Evolutionary conservation across 1,140 invertebrate species (phyloP).

Genomic region (Calliopsis andreniformis): DNA sequence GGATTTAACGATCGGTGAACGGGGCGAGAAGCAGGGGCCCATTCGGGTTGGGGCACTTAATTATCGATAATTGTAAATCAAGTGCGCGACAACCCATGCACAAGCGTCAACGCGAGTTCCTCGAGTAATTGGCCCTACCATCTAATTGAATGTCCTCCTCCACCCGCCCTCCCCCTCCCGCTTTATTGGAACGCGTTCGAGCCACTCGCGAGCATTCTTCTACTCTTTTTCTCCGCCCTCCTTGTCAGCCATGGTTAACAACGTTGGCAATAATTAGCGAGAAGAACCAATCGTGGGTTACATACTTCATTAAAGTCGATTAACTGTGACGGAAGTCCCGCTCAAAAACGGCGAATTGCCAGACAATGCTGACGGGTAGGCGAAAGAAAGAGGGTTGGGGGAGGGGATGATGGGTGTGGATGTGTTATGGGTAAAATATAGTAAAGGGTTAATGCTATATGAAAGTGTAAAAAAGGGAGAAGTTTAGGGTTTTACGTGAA

Average conservation of each 20-base stretch:
- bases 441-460: too few relatives aligned
- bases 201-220: background rate
- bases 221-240: background rate
- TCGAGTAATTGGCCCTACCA: conserved; percentile 51
- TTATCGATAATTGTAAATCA: conserved; percentile 67
- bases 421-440: conserved; percentile 6
- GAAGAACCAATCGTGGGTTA: conserved; percentile 8
- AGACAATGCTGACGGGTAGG: background rate
- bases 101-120: conserved; percentile 43
- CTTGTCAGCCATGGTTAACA: conserved; percentile 25
- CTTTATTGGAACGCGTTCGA: conserved; percentile 35
- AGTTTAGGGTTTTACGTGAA: too few relatives aligned
- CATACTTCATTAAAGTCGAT: conserved; percentile 38
- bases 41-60: conserved; percentile 47
- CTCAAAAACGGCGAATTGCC: background rate
- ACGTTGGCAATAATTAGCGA: conserved; percentile 59
- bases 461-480: too few relatives aligned
- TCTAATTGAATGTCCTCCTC: conserved; percentile 47
- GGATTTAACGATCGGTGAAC: conserved; percentile 38
- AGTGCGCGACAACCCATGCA: conserved; percentile 32
- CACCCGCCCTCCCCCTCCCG: too few relatives aligned
- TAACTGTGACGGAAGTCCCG: conserved; percentile 30
- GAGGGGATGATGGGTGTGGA: background rate
- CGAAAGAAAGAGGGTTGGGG: background rate
- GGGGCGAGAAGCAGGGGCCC: too few relatives aligned